These are phyloP conservation scores for Gymnodraco acuticeps DNA, from an alignment of 2,797 vertebrate genomes.

Conservation along the genomic window DNA sequence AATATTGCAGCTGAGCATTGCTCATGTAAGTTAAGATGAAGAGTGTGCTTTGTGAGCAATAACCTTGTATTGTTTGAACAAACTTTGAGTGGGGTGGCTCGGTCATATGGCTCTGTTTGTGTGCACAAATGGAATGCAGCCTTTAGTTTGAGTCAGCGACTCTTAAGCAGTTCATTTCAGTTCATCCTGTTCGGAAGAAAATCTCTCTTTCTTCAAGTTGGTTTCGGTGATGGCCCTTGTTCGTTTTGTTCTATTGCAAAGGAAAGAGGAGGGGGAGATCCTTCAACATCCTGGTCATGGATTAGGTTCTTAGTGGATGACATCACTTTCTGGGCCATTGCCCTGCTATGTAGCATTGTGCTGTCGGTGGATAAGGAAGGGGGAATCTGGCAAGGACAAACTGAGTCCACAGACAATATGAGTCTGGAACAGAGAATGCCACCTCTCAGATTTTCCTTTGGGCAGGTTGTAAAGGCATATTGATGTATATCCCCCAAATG, in stretches of 20 bases:
- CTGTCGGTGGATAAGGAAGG: constrained; percentile 45
- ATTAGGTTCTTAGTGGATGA: constrained; percentile 70
- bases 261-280: constrained; percentile 48
- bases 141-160: constrained; percentile 32
- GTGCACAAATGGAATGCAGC: constrained; percentile 32
- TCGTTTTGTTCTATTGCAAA: constrained; percentile 38
- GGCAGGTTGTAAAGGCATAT: constrained; percentile 63
- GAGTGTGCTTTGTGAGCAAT: constrained; percentile 35
- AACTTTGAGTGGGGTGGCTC: constrained; percentile 22
- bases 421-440: constrained; percentile 51
- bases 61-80: constrained; percentile 41
- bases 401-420: constrained; percentile 51
- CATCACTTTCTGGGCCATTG: constrained; percentile 71
- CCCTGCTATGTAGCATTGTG: constrained; percentile 60
- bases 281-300: constrained; percentile 68
- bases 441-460: constrained; percentile 63
- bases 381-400: constrained; percentile 45
- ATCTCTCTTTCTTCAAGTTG: constrained; percentile 42
- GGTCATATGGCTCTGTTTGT: constrained; percentile 28
- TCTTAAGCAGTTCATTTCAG: constrained; percentile 49
- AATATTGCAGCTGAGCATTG: constrained; percentile 16
- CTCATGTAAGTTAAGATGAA: constrained; percentile 33
- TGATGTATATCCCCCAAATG: constrained; percentile 36
- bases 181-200: constrained; percentile 52
- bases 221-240: constrained; percentile 40